Evolutionary conservation across 1,140 invertebrate species (phyloP), one percentile per base, ranked within the genome.

Genomic region (Oedothorax gibbosus): DNA sequence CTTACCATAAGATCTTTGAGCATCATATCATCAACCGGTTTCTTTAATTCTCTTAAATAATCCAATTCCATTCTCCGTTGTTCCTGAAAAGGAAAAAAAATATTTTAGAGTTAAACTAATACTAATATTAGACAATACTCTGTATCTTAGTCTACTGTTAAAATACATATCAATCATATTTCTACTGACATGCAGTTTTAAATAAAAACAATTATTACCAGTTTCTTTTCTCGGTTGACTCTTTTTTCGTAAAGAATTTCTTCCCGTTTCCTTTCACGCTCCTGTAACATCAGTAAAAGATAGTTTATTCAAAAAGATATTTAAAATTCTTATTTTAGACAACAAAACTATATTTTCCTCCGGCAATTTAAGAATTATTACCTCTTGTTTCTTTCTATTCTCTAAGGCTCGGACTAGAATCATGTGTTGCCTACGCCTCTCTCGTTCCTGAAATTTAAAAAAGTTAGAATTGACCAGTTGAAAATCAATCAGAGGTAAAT

Each of bases 381-480:
- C 88, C 83, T 98, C 96, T 90, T 96, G 94, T 80, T 90, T 94
- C 82, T 96, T 93, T 6, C 96, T 93, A 73, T 93, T 93, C 88
- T 98, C 97, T 76, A 98, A 88, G 64, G 96, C 95, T 51, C 96
- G 94, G 20, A 99, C 94, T 57, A 98, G 91, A 1, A 95, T 92
- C 91, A 97, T 95, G 89, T 98, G 96, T 89, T 98, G 96, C 62
- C 96, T 92, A 88, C 96, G 92, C 89, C 97, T 92, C 90, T 99
- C 97, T 72, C 96, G 92, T 90, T 98, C 97, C 96, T 98, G 88
- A 14, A 81, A 85, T 87, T 35, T 35, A 35, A 35, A 35, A 14
- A 81, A 85, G 87, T 35, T 35, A 35, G 5, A 35, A 79, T 68
- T 20, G 7, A 68, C 7, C 21, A 68, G 65, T 11, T 18, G 35